Conservation (phyloP, 2,113 vertebrate genomes). For the Myotis yumanensis region DNA sequence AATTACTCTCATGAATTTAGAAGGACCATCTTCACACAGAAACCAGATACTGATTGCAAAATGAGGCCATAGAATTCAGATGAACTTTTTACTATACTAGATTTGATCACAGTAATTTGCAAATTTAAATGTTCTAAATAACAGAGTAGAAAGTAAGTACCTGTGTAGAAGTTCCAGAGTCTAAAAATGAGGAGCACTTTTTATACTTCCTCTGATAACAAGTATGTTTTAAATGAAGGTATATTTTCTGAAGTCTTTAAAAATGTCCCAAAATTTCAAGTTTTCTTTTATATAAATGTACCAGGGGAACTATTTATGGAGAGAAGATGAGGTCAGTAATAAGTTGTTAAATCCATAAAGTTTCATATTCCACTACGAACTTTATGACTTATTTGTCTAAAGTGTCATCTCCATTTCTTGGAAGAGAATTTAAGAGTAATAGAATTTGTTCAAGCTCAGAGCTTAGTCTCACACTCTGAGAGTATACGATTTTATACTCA, state of each 20-base stretch:
- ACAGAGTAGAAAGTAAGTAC: neutral
- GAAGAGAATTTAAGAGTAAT: neutral
- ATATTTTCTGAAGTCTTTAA: slow-evolving; percentile 9
- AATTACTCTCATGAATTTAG: neutral
- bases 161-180: neutral
- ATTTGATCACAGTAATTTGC: neutral
- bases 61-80: neutral
- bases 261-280: neutral
- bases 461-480: neutral
- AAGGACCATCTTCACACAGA: neutral
- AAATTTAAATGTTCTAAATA: slow-evolving; percentile 38
- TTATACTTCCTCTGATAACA: neutral
- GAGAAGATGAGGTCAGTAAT: neutral
- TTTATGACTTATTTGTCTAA: neutral
- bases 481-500: neutral
- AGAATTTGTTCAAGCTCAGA: neutral
- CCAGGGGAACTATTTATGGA: neutral
- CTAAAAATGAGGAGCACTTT: neutral
- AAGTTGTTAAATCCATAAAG: neutral
- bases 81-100: neutral
- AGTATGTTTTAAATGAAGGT: slow-evolving; percentile 26
- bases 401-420: neutral
- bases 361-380: neutral
- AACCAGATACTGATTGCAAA: neutral
- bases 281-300: neutral